Evolutionary conservation across 2,888 invertebrate genomes (phyloP).

Genomic region (Platypus cylindrus): DNA sequence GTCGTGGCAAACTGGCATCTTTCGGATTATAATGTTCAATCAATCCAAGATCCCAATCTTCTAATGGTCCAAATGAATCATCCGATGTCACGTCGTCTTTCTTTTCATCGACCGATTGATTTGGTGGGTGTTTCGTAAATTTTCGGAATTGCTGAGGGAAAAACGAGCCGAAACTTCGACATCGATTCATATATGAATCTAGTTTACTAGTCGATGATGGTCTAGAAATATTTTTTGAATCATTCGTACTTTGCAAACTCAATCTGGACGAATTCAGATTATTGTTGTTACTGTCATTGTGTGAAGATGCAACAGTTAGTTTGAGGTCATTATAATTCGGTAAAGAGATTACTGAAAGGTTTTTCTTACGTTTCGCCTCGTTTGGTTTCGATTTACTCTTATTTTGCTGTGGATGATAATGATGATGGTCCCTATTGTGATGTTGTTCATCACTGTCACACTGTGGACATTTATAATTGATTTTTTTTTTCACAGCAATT

Average conservation of each 20-base stretch:
- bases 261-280: constrained; percentile 12
- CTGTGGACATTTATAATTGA: constrained; percentile 31
- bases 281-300: no score
- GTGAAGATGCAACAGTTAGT: constrained; percentile 24
- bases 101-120: constrained; percentile 18
- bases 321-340: constrained; percentile 41
- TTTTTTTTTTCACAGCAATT: constrained; percentile 30
- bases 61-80: constrained; percentile 37
- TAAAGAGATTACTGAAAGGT: constrained; percentile 39
- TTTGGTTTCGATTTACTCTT: constrained; percentile 13
- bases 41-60: constrained; percentile 39
- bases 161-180: constrained; percentile 37
- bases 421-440: constrained; percentile 25
- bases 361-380: constrained; percentile 34
- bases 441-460: constrained; percentile 27
- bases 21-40: constrained; percentile 36
- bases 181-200: constrained; percentile 37
- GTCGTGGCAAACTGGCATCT: constrained; percentile 33
- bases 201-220: constrained; percentile 30
- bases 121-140: constrained; percentile 11
- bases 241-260: constrained; percentile 7
- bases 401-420: constrained; percentile 18
- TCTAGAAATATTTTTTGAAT: constrained; percentile 25
- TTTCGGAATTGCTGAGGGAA: constrained; percentile 34
- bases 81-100: constrained; percentile 34